These are phyloP conservation scores for Lasioglossum pauxillum DNA, from an alignment of 2,888 invertebrate species.

Conservation along the genomic window DNA sequence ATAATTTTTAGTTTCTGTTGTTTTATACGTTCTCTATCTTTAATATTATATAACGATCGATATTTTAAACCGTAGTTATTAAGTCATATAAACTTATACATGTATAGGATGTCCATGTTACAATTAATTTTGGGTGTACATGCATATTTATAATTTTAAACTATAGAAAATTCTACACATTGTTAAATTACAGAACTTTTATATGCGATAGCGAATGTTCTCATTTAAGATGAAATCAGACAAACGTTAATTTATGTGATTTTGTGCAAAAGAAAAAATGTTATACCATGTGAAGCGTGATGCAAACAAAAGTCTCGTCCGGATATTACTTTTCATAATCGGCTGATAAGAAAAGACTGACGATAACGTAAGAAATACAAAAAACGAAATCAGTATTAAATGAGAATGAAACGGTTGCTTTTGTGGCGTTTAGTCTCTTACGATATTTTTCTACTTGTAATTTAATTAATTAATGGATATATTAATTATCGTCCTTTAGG, in stretches of 20 bases:
- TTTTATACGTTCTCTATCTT: not conserved
- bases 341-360: slow-evolving; percentile 51
- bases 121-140: slow-evolving; percentile 40
- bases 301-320: slow-evolving; percentile 14
- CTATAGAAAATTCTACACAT: slow-evolving; percentile 39
- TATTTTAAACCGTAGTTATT: slow-evolving; percentile 23
- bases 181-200: slow-evolving; percentile 45
- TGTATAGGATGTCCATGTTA: slow-evolving; percentile 33
- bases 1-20: not conserved
- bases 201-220: slow-evolving; percentile 33
- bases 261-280: slow-evolving; percentile 19
- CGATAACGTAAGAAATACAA: slow-evolving; percentile 34
- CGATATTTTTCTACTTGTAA: slow-evolving; percentile 54
- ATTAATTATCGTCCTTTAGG: slow-evolving; percentile 74
- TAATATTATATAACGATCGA: slow-evolving; percentile 17
- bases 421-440: slow-evolving; percentile 42
- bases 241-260: slow-evolving; percentile 25
- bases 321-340: slow-evolving; percentile 38
- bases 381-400: slow-evolving; percentile 50
- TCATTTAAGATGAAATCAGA: slow-evolving; percentile 45
- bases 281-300: slow-evolving; percentile 5
- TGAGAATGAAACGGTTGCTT: slow-evolving; percentile 47
- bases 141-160: slow-evolving; percentile 39
- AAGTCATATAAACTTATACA: slow-evolving; percentile 42
- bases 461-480: slow-evolving; percentile 49